Percentiles rank a stretch among this genome's conserved stretches.
Evolutionary conservation across 2,888 invertebrate species (phyloP).

Genomic region (Atethmia centrago): DNA sequence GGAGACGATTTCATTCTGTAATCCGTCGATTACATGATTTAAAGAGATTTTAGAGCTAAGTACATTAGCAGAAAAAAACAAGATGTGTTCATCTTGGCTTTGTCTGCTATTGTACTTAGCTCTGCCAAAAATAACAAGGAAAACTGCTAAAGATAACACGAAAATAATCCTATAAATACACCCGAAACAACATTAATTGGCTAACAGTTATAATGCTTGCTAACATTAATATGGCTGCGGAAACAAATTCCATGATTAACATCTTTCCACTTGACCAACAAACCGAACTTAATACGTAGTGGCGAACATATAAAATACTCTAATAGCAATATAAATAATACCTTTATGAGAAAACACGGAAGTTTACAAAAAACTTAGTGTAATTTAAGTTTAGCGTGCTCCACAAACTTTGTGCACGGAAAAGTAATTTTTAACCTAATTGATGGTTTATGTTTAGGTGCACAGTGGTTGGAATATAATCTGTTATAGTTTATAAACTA

Average conservation of each 20-base stretch:
- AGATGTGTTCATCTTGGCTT: no score
- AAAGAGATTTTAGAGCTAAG: no score
- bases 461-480: constrained; percentile 13
- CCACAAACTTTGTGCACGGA: constrained; percentile 39
- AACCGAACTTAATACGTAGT: constrained; percentile 43
- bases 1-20: no score
- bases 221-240: constrained; percentile 35
- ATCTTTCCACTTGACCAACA: constrained; percentile 54
- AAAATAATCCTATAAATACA: constrained; percentile 8
- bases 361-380: constrained; percentile 51
- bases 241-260: constrained; percentile 55
- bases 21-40: no score
- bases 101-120: background rate
- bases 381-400: constrained; percentile 64
- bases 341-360: constrained; percentile 47
- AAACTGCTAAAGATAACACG: background rate
- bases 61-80: no score
- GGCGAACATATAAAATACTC: constrained; percentile 47
- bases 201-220: constrained; percentile 40
- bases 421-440: constrained; percentile 44
- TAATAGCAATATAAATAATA: constrained; percentile 57
- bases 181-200: constrained; percentile 33
- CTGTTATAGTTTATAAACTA: constrained; percentile 23
- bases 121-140: background rate
- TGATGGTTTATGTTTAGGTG: constrained; percentile 27